phyloP scores from a whole-genome alignment of 2,888 invertebrate genomes.

The Masnerella sp. region DNA sequence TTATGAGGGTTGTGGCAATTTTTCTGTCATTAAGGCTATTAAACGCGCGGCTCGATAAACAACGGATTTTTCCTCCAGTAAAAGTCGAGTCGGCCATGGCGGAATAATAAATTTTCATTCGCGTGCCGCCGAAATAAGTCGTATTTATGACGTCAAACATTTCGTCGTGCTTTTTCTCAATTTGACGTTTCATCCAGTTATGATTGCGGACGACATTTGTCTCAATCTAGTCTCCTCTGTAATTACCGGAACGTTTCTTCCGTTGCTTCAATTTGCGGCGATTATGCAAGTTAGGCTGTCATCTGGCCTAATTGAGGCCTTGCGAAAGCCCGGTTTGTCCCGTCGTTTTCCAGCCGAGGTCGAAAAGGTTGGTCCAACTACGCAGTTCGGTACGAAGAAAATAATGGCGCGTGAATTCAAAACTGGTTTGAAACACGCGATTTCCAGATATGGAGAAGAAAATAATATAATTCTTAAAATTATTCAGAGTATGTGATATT shows the following conservation, averaged over 20 bases:
- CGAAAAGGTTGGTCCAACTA: neutral
- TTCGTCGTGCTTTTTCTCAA: constrained; percentile 35
- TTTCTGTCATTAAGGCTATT: constrained; percentile 23
- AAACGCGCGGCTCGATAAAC: constrained; percentile 11
- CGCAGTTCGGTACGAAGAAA: no score
- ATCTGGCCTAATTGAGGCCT: constrained; percentile 9
- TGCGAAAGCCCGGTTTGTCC: constrained; percentile 6
- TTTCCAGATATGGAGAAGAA: no score
- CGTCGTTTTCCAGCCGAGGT: neutral
- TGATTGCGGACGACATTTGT: constrained; percentile 20
- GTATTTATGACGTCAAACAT: constrained; percentile 31
- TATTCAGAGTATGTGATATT: no score
- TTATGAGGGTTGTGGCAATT: neutral
- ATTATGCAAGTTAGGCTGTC: constrained; percentile 28
- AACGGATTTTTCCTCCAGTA: no score
- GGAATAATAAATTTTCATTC: constrained; percentile 43
- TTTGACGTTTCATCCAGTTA: constrained; percentile 26
- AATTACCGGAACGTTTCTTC: constrained; percentile 17
- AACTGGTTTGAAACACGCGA: neutral
- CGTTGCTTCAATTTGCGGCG: constrained; percentile 13
- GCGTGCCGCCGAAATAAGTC: constrained; percentile 25
- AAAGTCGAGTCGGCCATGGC: no score
- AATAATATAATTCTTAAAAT: no score
- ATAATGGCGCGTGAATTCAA: neutral
- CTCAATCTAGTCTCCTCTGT: constrained; percentile 9